Base-by-base conservation (phyloP, 2,797 vertebrate species). In the Acanthurus lineatus region DNA sequence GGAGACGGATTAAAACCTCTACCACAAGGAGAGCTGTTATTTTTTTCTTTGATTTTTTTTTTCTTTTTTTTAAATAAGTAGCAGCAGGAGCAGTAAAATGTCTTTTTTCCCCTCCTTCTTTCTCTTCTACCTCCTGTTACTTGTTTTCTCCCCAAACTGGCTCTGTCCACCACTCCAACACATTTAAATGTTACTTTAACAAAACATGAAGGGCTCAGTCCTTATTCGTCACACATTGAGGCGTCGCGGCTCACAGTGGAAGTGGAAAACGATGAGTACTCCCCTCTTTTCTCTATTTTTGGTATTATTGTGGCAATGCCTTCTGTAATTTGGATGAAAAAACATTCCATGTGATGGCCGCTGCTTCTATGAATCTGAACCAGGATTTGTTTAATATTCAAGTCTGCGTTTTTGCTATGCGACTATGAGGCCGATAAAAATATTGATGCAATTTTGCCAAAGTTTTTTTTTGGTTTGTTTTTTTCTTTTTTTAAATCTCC, bases 51-150 rank as follows among this genome's bases (percentile, higher is more conserved):
- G 2, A 22, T 25, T 9, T 42, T 38, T 64, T 10, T 19, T 45
- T 38, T 93, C 17, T 47, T 60, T 42, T 49, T 40, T 62, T 57
- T 51, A 52, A 69, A 91, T 90, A 92, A 95, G 91, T 95, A 95
- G 96, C 96, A 95, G 74, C 90, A 95, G 95, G 95, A 96, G 95
- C 94, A 93, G 95, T 96, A 96, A 95, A 95, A 91, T 89, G 91
- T 96, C 93, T 92, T 93, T 62, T 54, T 94, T 0, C 47, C 52
- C 35, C 0, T 51, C 53, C 42, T 92, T 95, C 92, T 92, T 91
- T 95, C 92, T 93, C 91, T 95, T 96, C 96, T 96, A 96, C 96
- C 96, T 97, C 96, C 95, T 96, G 94, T 96, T 96, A 96, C 95
- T 95, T 93, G 95, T 25, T 96, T 96, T 93, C 4, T 48, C 47